phyloP scores from a whole-genome alignment of 23 tunicate genomes.

The Pegea sp. region DNA sequence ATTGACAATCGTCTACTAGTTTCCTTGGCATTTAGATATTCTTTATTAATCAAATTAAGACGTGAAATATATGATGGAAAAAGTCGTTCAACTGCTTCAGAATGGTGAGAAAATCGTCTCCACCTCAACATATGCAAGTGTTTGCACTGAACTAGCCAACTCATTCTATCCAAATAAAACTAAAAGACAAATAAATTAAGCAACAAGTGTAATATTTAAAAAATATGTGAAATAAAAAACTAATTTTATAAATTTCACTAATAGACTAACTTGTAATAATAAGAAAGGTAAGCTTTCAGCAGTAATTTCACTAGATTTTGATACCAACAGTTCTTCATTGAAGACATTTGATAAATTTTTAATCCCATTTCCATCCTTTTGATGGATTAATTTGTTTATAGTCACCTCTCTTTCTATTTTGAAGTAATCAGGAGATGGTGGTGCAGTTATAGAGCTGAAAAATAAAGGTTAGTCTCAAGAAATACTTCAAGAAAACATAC shows the following conservation, averaged over 20 bases:
- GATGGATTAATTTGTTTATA: constrained; percentile 29
- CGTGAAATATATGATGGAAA: constrained; percentile 22
- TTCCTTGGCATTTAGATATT: constrained; percentile 36
- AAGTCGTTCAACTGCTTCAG: constrained; percentile 54
- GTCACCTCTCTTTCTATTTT: constrained; percentile 24
- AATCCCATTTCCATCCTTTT: constrained; percentile 19
- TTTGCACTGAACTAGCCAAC: constrained; percentile 64
- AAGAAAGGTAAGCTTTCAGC: constrained; percentile 39
- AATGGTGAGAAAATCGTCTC: constrained; percentile 70
- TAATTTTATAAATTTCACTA: too few relatives aligned
- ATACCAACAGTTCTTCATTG: constrained; percentile 43
- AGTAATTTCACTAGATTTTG: constrained; percentile 31
- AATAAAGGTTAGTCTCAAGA: neutral
- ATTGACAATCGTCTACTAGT: constrained; percentile 35
- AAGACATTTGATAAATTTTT: constrained; percentile 44
- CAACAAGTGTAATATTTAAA: too few relatives aligned
- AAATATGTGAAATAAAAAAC: too few relatives aligned
- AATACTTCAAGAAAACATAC: constrained; percentile 3
- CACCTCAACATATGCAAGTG: constrained; percentile 76
- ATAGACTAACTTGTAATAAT: constrained; percentile 55
- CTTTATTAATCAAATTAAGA: constrained; percentile 29
- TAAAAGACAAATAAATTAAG: constrained; percentile 6
- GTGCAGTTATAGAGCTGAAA: constrained; percentile 30
- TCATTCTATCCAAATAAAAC: constrained; percentile 58
- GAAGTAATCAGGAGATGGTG: constrained; percentile 32